Base-by-base conservation (phyloP, 2,888 invertebrate genomes). In the Lycaena phlaeas region DNA sequence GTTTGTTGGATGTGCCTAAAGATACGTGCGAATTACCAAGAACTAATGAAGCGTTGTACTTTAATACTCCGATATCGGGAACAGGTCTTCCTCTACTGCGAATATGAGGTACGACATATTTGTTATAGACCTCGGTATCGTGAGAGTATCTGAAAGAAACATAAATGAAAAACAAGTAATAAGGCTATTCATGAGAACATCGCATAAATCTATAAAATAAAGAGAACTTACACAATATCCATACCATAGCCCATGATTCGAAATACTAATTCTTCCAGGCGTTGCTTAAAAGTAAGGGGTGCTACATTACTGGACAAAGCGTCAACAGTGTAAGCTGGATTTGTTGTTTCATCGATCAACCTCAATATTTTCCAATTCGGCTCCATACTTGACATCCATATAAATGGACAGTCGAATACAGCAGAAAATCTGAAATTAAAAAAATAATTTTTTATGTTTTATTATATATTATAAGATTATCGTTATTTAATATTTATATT, bases 381-480 rank as follows among this genome's bases (percentile, higher is more conserved):
- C 9, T 68, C 68, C 11, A 67, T 42, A 0, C 70, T 54, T 0
- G 65, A 64, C 0, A 61, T 43, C 72, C 72, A 78, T 14, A 77
- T 65, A 3, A 64, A 49, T 0, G 78, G 78, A 25, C 67, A 66
- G 9, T 63, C 47, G 43, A 56, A 76, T 1, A 74, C 48, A 14
- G 66, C 42, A 5, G 68, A 54, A 1, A 71, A 55, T 1, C 78
- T 78, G 54, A 18, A 31, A 31, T 3, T 3, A 11, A 1, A 18
- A 10, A n/a, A n/a, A n/a, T n/a, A n/a, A n/a, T n/a, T n/a, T n/a
- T n/a, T n/a, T n/a, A n/a, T n/a, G n/a, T n/a, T 18, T 18, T 3
- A 4, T 18, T 18, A n/a, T 18, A 18, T 3, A 3, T 6, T 4
- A 18, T 18, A 18, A 4, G 18, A n/a, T n/a, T 18, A 18, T 18